Evolutionary conservation across 2,113 vertebrate species (phyloP), one percentile per base, ranked within the genome.

Genomic region (Scopus umbretta): DNA sequence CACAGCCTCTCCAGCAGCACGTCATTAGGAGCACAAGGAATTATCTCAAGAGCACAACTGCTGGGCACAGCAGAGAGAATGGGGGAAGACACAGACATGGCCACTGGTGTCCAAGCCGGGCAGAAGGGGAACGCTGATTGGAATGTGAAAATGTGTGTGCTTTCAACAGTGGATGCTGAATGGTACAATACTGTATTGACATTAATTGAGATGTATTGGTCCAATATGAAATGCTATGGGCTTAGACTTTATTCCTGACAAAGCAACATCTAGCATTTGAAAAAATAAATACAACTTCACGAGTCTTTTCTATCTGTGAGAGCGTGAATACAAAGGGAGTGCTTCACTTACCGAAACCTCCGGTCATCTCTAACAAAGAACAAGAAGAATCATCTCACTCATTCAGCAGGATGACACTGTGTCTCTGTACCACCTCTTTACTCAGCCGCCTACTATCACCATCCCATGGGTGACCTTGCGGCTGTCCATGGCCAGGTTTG

Each of bases 261-360:
- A 73, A 90, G 43, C 30, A 86, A 11, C 30, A 58, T 32, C n/a
- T 40, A 71, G 30, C 26, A 53, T 89, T 63, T 43, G 12, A 50
- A 67, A 91, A 87, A 25, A 45, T 1, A 70, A 6, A 25, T 25
- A 38, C 1, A n/a, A 84, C 30, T 71, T 50, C 32, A 47, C 2
- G 1, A 49, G 43, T 8, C 9, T 59, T 55, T 87, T 75, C 34
- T 29, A 6, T 20, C 16, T 75, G 5, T 52, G 56, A 36, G 14
- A 38, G 23, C 0, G 0, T 25, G 79, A 80, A 82, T 10, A 34
- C 36, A 68, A 81, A 70, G 63, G 7, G 7, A 73, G 10, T 11
- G 9, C 6, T 87, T 81, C 47, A 29, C 20, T 71, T 45, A 42
- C 11, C 8, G 27, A 85, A 63, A 52, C 3, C 25, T 52, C 32